Percentiles rank a stretch among this genome's conserved stretches.
Conservation (phyloP, 2,888 invertebrate species). For the Theodoxus fluviatilis region DNA sequence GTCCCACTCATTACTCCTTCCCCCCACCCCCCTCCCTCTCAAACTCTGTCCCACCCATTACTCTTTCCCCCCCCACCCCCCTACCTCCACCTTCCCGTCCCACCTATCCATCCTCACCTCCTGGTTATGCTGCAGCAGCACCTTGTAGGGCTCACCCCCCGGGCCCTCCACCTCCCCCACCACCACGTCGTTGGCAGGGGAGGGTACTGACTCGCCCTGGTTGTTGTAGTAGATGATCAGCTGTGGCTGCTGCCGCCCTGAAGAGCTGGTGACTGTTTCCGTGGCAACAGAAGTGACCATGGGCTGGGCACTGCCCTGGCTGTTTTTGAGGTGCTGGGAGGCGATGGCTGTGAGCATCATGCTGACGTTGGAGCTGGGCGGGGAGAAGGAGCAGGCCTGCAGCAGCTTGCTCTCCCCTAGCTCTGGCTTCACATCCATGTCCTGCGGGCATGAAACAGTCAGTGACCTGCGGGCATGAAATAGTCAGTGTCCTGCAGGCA, state of each 20-base stretch:
- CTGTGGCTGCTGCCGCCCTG: slow-evolving; percentile 30
- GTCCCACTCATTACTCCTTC: too few species aligned
- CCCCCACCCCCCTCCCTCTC: too few species aligned
- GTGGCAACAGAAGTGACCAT: slow-evolving; percentile 10
- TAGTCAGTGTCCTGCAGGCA: too few species aligned
- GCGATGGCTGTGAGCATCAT: slow-evolving; percentile 53
- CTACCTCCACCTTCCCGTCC: slow-evolving; percentile 12
- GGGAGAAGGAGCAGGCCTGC: too few species aligned
- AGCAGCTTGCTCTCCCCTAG: too few species aligned
- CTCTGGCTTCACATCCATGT: too few species aligned
- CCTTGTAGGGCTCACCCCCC: too few species aligned
- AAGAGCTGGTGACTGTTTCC: not conserved
- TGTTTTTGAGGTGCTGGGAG: slow-evolving; percentile 39
- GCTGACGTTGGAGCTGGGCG: slow-evolving; percentile 38
- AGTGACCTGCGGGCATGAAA: too few species aligned
- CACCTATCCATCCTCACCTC: too few species aligned
- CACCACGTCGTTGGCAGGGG: slow-evolving; percentile 34
- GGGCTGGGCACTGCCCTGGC: not conserved
- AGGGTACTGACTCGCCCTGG: slow-evolving; percentile 29
- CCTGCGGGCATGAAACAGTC: too few species aligned
- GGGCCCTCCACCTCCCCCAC: slow-evolving; percentile 33
- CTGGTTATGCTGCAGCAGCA: not conserved
- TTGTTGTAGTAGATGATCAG: slow-evolving; percentile 38
- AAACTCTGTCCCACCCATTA: too few species aligned
- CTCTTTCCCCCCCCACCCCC: too few species aligned